Conservation (phyloP, 2,113 vertebrate genomes). For the Ammodytes dubius region DNA sequence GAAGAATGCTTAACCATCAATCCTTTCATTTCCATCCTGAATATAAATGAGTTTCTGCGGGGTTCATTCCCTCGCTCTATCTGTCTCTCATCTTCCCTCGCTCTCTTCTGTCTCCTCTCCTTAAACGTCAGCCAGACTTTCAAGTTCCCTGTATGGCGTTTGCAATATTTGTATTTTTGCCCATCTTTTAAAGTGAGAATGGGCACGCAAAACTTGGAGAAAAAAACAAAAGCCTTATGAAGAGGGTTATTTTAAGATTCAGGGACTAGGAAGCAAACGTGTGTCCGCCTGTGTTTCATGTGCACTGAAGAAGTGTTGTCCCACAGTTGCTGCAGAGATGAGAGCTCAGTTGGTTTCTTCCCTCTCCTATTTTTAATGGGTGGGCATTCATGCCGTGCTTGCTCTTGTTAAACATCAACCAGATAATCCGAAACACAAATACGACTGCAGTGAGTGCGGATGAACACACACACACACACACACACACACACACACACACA, state of each 20-base stretch:
- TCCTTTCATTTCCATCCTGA: constrained; percentile 66
- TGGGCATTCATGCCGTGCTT: constrained; percentile 51
- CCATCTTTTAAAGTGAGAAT: constrained; percentile 58
- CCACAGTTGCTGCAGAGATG: constrained; percentile 24
- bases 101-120: constrained; percentile 22
- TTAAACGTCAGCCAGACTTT: constrained; percentile 49
- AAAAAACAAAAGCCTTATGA: constrained; percentile 26
- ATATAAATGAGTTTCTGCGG: constrained; percentile 64
- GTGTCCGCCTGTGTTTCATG: constrained; percentile 39
- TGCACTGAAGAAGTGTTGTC: constrained; percentile 31
- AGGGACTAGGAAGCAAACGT: constrained; percentile 7
- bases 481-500: background rate
- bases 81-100: constrained; percentile 54
- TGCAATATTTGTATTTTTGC: constrained; percentile 37
- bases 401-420: constrained; percentile 58
- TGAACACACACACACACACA: background rate
- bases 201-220: constrained; percentile 28
- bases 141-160: constrained; percentile 2
- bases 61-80: constrained; percentile 47
- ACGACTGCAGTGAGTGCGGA: constrained; percentile 6
- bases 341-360: constrained; percentile 24
- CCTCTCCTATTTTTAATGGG: constrained; percentile 39
- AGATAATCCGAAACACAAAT: constrained; percentile 56
- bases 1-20: constrained; percentile 60
- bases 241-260: constrained; percentile 51